Percentiles rank a stretch among this genome's conserved stretches.
These are phyloP conservation scores for Buceros bicornis DNA, from an alignment of 2,797 vertebrate species.

Conservation along the genomic window DNA sequence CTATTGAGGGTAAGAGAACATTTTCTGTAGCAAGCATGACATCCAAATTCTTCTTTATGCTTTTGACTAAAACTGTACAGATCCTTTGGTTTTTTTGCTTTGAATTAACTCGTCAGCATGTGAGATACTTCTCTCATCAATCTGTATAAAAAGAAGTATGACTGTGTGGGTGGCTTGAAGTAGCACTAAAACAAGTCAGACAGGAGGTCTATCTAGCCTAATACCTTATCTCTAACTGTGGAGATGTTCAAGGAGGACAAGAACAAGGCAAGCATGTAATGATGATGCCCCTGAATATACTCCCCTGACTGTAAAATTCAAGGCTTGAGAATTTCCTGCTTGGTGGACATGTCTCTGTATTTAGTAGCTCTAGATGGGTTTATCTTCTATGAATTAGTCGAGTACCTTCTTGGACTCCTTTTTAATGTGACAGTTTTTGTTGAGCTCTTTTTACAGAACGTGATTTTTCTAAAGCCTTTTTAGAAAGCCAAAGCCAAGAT, in stretches of 20 bases:
- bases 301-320: neutral
- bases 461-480: neutral
- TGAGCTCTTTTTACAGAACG: neutral
- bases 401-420: neutral
- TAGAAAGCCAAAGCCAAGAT: neutral
- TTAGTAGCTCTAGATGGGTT: neutral
- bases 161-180: neutral
- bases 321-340: neutral
- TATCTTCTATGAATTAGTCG: neutral
- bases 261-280: neutral
- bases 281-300: neutral
- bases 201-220: neutral
- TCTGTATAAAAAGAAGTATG: neutral
- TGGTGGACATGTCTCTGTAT: neutral
- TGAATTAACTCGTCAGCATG: neutral
- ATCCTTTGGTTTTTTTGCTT: neutral
- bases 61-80: neutral
- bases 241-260: neutral
- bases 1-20: slow-evolving; percentile 45
- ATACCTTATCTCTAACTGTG: neutral
- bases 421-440: neutral
- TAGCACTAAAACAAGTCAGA: neutral
- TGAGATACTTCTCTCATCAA: neutral
- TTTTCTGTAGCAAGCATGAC: slow-evolving; percentile 24
- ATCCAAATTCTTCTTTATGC: neutral